Base-by-base conservation (phyloP, 1,140 invertebrate species). In the Saxidomus purpurata region DNA sequence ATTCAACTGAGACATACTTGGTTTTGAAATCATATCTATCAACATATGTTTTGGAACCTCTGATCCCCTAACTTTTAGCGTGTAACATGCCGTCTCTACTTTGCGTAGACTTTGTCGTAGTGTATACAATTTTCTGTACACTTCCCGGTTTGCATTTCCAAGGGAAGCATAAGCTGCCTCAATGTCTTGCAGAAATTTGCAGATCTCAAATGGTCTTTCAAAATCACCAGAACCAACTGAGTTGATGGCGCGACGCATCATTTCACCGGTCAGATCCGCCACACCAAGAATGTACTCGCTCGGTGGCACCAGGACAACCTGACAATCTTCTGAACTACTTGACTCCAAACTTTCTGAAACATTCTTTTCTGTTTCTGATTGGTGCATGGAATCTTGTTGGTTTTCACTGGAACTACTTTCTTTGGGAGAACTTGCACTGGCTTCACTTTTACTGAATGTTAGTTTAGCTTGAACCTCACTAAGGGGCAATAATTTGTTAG, bases 171-270 rank as follows among this genome's bases (percentile, higher is more conserved):
- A 98, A 80, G 97, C 97, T 85, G 97, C 97, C 91, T 98, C 97
- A 79, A 98, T 97, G 25, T 97, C 94, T 93, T 97, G 97, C 6
- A 98, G 96, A 91, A 98, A 97, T 77, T 97, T 96, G 93, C 97
- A 98, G 6, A 97, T 97, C 80, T 97, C 95, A 93, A 97, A 97
- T 92, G 98, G 98, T 76, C 97, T 97, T 28, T 97, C 96, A n/a
- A 97, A 96, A 91, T 98, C 97, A 0, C 98, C 98, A 87, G 96
- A 96, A 0, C 97, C 97, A 43, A 99, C 96, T 92, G 97, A 97
- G 92, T 98, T 98, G 9, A 99, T 98, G 85, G 98, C 98, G 91
- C 97, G 97, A 84, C 98, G 96, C 98, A 99, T 99, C 34, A 99
- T 94, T 95, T 99, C 98, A 0, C 98, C 98, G 6, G 98, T 98